Conservation (phyloP, 2,113 vertebrate genomes). For the Condylura cristata region DNA sequence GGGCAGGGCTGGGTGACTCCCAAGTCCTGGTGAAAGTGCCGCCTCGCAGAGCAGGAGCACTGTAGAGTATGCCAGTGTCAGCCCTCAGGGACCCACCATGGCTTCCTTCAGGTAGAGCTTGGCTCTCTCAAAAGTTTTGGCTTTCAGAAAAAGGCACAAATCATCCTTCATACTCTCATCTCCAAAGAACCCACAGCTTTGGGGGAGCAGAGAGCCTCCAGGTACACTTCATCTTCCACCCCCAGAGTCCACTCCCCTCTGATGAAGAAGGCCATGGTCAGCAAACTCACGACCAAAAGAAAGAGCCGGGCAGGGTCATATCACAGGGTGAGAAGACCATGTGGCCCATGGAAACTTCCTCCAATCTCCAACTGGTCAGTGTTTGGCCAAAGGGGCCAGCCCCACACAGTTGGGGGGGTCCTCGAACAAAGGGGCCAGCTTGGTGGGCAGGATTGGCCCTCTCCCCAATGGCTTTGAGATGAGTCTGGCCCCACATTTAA, state of each 20-base stretch:
- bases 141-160: not conserved
- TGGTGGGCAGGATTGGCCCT: not conserved
- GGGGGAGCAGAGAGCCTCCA: too few relatives aligned
- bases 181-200: not conserved
- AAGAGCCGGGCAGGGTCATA: not conserved
- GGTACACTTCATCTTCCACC: too few relatives aligned
- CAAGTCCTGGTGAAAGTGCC: too few relatives aligned
- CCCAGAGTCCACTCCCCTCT: not conserved
- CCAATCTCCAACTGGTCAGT: not conserved
- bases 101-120: too few relatives aligned
- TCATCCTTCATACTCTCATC: not conserved
- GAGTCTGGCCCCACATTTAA: not conserved
- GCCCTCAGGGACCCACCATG: too few relatives aligned
- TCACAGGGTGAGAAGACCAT: rapidly evolving
- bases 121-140: not conserved
- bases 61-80: too few relatives aligned
- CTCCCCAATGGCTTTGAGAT: not conserved
- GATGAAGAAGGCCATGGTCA: not conserved
- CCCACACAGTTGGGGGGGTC: rapidly evolving
- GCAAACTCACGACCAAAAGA: not conserved
- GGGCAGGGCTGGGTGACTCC: too few relatives aligned
- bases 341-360: rapidly evolving
- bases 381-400: not conserved
- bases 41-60: too few relatives aligned
- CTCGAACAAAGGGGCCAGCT: not conserved